Percentiles rank a stretch among this genome's conserved stretches.
These are phyloP conservation scores for Littorina saxatilis DNA, from an alignment of 1,140 invertebrate species.

Conservation along the genomic window DNA sequence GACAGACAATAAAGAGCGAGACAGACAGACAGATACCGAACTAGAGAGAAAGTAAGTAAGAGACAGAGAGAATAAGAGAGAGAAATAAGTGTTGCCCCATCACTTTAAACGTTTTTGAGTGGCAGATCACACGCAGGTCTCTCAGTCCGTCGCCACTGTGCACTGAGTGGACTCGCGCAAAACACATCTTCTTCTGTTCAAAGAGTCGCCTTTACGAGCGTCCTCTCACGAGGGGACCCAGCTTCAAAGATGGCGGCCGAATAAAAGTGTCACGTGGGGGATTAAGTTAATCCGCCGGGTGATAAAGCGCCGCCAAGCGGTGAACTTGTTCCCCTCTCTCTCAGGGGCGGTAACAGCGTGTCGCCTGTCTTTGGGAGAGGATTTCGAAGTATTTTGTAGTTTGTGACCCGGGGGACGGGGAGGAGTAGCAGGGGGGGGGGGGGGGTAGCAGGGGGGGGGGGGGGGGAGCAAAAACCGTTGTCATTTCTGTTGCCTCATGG, in stretches of 20 bases:
- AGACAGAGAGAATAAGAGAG: too few species aligned
- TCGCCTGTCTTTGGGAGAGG: not conserved
- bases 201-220: not conserved
- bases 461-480: too few species aligned
- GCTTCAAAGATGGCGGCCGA: constrained; percentile 19
- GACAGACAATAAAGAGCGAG: too few species aligned
- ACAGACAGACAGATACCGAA: too few species aligned
- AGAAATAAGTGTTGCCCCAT: too few species aligned
- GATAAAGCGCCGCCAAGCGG: not conserved
- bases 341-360: constrained; percentile 15
- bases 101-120: too few species aligned
- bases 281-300: constrained; percentile 19
- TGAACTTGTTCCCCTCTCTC: constrained; percentile 21
- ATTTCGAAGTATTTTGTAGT: not conserved
- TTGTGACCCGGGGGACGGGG: not conserved
- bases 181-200: not conserved
- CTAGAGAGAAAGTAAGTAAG: too few species aligned
- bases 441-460: too few species aligned
- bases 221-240: not conserved
- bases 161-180: too few species aligned
- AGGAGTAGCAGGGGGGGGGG: not conserved
- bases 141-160: not conserved
- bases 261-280: constrained; percentile 26
- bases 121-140: too few species aligned
- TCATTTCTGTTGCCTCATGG: too few species aligned